Evolutionary conservation across 2,888 invertebrate genomes (phyloP).

Genomic region (Trissolcus japonicus): DNA sequence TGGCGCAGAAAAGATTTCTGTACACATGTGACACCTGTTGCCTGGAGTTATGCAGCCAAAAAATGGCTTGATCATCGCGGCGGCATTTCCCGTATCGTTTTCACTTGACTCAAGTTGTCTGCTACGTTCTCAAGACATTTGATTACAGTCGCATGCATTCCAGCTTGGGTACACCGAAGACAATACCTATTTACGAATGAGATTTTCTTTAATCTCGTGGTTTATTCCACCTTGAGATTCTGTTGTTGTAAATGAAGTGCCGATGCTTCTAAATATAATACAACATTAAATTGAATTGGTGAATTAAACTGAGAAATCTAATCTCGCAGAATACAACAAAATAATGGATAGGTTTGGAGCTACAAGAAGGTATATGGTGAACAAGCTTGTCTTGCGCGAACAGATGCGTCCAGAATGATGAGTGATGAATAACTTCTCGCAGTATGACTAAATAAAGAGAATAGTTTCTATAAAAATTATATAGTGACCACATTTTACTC

Average conservation of each 20-base stretch:
- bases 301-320: constrained; percentile 59
- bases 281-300: constrained; percentile 41
- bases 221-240: constrained; percentile 44
- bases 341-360: constrained; percentile 53
- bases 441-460: too few species aligned
- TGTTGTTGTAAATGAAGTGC: constrained; percentile 59
- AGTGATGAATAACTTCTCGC: constrained; percentile 66
- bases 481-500: too few species aligned
- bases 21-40: constrained; percentile 41
- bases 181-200: neutral
- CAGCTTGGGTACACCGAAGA: neutral
- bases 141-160: constrained; percentile 9
- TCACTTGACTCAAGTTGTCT: constrained; percentile 10
- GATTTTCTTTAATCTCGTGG: too few species aligned
- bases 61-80: constrained; percentile 18
- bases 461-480: too few species aligned
- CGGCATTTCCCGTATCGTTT: constrained; percentile 48
- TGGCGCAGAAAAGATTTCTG: neutral
- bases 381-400: constrained; percentile 36
- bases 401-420: constrained; percentile 47
- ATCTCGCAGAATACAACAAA: constrained; percentile 65
- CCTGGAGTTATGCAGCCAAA: constrained; percentile 19
- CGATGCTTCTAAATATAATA: constrained; percentile 51
- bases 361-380: constrained; percentile 31
- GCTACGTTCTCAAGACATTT: constrained; percentile 21